These are phyloP conservation scores for Lerista edwardsae DNA, from an alignment of 2,797 vertebrate genomes.

Conservation along the genomic window DNA sequence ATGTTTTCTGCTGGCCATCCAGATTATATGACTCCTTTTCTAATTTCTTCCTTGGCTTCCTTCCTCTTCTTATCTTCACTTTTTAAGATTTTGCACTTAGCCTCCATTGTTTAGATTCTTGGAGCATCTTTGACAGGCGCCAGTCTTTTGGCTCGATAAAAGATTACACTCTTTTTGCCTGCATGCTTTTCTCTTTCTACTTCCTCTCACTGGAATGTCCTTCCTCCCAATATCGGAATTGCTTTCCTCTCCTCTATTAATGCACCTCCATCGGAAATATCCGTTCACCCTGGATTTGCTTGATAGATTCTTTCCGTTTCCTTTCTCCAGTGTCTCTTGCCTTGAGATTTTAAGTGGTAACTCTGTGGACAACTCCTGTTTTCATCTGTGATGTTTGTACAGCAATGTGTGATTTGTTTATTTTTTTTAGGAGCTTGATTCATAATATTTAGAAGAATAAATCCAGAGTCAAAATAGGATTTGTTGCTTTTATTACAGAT, in stretches of 20 bases:
- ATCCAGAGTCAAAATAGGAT: conserved; percentile 59
- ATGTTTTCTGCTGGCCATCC: not conserved
- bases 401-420: too few species aligned
- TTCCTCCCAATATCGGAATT: too few species aligned
- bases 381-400: too few species aligned
- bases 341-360: too few species aligned
- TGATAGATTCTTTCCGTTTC: too few species aligned
- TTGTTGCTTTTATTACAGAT: conserved; percentile 76
- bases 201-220: not conserved
- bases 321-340: too few species aligned
- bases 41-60: not conserved
- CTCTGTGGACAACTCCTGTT: too few species aligned
- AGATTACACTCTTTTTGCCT: not conserved
- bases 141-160: not conserved
- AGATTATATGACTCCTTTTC: not conserved
- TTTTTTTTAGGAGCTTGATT: not conserved
- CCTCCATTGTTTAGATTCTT: not conserved
- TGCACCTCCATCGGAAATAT: not conserved
- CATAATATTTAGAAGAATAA: not conserved
- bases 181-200: not conserved
- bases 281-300: not conserved
- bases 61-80: not conserved
- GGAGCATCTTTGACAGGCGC: not conserved
- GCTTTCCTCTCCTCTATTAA: not conserved
- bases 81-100: not conserved